A percentile compares a stretch with the other conserved stretches of the same genome.
These are phyloP conservation scores for Coelopa pilipes DNA, from an alignment of 2,888 invertebrate species.

Conservation along the genomic window DNA sequence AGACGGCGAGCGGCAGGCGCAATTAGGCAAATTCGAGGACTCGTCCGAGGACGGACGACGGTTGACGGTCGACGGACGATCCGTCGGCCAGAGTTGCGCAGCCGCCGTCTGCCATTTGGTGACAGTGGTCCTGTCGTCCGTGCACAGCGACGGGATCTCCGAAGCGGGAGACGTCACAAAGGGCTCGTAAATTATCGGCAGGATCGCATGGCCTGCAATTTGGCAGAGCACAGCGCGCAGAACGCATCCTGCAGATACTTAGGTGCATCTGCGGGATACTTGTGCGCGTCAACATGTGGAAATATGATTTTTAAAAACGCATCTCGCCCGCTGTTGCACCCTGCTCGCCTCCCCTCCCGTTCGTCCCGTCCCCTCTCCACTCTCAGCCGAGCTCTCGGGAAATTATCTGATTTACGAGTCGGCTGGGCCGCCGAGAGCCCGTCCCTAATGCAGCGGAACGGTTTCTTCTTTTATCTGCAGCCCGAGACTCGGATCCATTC, in stretches of 20 bases:
- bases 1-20: constrained; percentile 25
- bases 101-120: constrained; percentile 22
- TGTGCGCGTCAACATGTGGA: constrained; percentile 3
- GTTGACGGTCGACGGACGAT: neutral
- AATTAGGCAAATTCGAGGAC: constrained; percentile 39
- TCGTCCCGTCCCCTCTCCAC: too few species aligned
- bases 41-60: neutral
- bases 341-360: too few species aligned
- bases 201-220: constrained; percentile 47
- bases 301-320: constrained; percentile 21
- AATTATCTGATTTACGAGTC: constrained; percentile 23
- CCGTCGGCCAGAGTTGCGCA: neutral
- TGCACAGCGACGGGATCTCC: neutral
- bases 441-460: constrained; percentile 19
- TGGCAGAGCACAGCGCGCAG: constrained; percentile 51
- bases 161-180: constrained; percentile 4
- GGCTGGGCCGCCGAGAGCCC: neutral
- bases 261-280: constrained; percentile 10
- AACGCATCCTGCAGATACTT: constrained; percentile 7
- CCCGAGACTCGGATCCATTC: constrained; percentile 17
- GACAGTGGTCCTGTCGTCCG: constrained; percentile 2
- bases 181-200: constrained; percentile 36
- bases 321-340: neutral
- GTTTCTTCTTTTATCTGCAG: constrained; percentile 28
- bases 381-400: neutral